phyloP scores from a whole-genome alignment of 2,888 invertebrate species.

The Scaeva pyrastri region DNA sequence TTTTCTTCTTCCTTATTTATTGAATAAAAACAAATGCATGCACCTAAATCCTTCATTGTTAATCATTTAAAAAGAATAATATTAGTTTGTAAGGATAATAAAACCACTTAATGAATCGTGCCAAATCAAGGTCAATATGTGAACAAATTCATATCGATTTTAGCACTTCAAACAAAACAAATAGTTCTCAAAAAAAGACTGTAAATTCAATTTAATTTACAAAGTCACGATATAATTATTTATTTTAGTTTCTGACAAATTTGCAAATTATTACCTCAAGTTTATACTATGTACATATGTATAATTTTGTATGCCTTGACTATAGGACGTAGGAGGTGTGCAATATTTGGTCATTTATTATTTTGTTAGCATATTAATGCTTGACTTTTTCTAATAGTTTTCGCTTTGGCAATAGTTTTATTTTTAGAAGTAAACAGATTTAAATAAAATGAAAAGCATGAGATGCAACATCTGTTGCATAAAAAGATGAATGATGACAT shows the following conservation, averaged over 20 bases:
- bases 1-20: too few species aligned
- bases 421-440: too few species aligned
- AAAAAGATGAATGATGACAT: too few species aligned
- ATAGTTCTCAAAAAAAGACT: not conserved
- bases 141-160: not conserved
- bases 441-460: too few species aligned
- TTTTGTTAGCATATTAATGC: not conserved
- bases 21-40: not conserved
- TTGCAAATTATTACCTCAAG: conserved; percentile 18
- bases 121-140: conserved; percentile 20
- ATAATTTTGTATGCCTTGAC: not conserved
- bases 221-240: conserved; percentile 28
- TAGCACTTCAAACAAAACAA: not conserved
- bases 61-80: not conserved
- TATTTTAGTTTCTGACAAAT: conserved; percentile 15
- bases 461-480: too few species aligned
- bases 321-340: conserved; percentile 11
- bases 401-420: not conserved
- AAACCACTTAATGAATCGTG: conserved; percentile 43
- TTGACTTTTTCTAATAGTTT: not conserved
- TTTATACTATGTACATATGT: not conserved
- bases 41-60: too few species aligned
- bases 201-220: conserved; percentile 5
- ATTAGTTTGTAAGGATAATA: conserved; percentile 36
- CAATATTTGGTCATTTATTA: conserved; percentile 19